Percentiles rank a stretch among this genome's conserved stretches.
Evolutionary conservation across 2,113 vertebrate genomes (phyloP).

Genomic region (Ptilonorhynchus violaceus): DNA sequence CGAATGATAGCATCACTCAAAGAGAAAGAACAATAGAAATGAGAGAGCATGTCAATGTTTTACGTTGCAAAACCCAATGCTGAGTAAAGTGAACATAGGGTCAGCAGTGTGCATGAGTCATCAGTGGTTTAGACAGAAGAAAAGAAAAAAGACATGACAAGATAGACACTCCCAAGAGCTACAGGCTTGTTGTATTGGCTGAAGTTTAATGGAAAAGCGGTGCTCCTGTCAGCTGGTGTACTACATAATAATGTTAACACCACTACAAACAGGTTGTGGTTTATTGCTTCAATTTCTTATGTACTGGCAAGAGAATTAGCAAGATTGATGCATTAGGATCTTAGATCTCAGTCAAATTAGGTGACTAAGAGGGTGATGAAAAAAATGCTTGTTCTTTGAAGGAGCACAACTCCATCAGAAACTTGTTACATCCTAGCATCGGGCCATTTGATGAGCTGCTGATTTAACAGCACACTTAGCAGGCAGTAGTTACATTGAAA

Average conservation of each 20-base stretch:
- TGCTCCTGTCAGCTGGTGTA: slow-evolving; percentile 67
- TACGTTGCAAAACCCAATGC: neutral
- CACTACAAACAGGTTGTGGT: slow-evolving; percentile 76
- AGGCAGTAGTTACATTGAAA: slow-evolving; percentile 58
- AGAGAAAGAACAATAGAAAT: neutral
- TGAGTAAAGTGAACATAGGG: slow-evolving; percentile 42
- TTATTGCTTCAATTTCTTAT: slow-evolving; percentile 79
- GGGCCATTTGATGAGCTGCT: slow-evolving; percentile 65
- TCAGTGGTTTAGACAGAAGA: neutral
- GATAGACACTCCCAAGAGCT: slow-evolving; percentile 55
- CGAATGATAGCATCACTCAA: neutral
- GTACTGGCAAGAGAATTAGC: slow-evolving; percentile 75
- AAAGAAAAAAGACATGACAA: slow-evolving; percentile 49
- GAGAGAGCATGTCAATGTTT: slow-evolving; percentile 13
- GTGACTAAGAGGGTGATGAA: slow-evolving; percentile 72
- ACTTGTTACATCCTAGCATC: slow-evolving; percentile 63
- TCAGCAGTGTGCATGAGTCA: slow-evolving; percentile 53
- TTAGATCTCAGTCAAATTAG: slow-evolving; percentile 78
- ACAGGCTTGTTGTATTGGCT: slow-evolving; percentile 62
- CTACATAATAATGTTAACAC: slow-evolving; percentile 73
- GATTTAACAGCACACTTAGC: slow-evolving; percentile 69
- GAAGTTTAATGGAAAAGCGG: slow-evolving; percentile 68
- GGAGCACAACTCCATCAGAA: slow-evolving; percentile 66
- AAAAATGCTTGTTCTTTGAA: slow-evolving; percentile 67
- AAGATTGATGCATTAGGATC: slow-evolving; percentile 73